A percentile compares a stretch with the other conserved stretches of the same genome.
Conservation (phyloP, 2,113 vertebrate genomes). For the Sinocyclocheilus grahami region DNA sequence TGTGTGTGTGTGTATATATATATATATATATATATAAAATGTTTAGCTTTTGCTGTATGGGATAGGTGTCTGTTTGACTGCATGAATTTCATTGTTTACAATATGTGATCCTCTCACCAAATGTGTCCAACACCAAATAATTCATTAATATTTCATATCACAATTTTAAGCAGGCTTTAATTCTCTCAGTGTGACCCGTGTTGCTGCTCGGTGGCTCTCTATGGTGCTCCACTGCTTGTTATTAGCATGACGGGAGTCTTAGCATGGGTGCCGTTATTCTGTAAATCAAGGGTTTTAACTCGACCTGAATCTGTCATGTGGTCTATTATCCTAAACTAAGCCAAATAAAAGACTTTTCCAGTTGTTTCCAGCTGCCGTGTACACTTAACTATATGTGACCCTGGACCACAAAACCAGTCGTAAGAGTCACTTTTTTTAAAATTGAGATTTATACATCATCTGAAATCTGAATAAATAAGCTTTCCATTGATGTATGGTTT, state of each 20-base stretch:
- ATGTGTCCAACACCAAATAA: not conserved
- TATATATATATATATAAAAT: too few species aligned
- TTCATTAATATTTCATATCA: slow-evolving; percentile 15
- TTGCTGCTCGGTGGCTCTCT: not conserved
- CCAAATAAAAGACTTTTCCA: not conserved
- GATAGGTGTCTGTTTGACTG: not conserved
- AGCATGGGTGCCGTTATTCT: not conserved
- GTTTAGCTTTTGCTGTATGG: too few species aligned
- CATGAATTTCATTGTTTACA: not conserved
- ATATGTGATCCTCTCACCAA: not conserved
- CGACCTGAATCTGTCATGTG: not conserved
- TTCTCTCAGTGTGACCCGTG: not conserved
- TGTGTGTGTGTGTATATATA: too few species aligned
- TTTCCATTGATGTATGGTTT: too few species aligned
- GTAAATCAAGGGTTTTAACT: not conserved
- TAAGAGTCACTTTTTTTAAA: too few species aligned
- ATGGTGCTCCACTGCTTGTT: not conserved
- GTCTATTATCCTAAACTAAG: not conserved
- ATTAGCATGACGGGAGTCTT: not conserved
- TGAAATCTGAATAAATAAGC: too few species aligned
- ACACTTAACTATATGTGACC: too few species aligned
- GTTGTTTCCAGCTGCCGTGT: not conserved
- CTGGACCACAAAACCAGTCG: too few species aligned
- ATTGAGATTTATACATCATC: too few species aligned
- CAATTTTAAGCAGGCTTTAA: not conserved